Percentiles rank a stretch among this genome's conserved stretches.
These are phyloP conservation scores for Candidula unifasciata DNA, from an alignment of 2,888 invertebrate species.

Conservation along the genomic window DNA sequence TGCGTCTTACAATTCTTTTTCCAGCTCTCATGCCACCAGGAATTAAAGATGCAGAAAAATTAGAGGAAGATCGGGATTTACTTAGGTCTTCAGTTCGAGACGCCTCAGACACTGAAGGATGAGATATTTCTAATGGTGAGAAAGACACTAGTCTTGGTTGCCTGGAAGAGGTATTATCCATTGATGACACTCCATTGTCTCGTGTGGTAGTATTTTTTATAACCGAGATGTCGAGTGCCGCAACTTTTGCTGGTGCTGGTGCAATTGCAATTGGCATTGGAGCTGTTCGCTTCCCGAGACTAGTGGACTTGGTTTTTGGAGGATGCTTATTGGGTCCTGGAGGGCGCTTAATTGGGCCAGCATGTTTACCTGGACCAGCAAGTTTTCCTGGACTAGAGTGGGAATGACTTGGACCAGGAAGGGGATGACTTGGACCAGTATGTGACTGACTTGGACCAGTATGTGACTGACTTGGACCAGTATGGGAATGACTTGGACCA, in stretches of 20 bases:
- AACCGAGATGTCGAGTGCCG: neutral
- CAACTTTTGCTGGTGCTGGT: conserved; percentile 44
- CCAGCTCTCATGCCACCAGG: neutral
- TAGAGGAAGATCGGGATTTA: neutral
- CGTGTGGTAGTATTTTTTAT: neutral
- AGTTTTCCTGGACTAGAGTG: no score
- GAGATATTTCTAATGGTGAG: conserved; percentile 7
- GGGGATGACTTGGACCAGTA: neutral
- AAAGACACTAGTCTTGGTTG: conserved; percentile 17
- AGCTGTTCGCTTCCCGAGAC: conserved; percentile 42
- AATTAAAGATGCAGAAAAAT: conserved; percentile 26
- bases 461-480: neutral
- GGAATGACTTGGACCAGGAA: neutral
- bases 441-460: neutral
- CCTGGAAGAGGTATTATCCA: neutral
- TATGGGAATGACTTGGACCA: neutral
- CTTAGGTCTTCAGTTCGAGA: neutral
- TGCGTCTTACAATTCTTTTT: neutral
- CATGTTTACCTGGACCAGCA: neutral
- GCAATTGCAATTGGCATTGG: conserved; percentile 42
- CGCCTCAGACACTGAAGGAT: neutral
- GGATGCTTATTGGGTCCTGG: neutral
- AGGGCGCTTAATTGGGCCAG: neutral
- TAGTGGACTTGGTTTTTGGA: neutral
- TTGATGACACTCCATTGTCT: neutral